Conservation (phyloP, 2,888 invertebrate genomes). For the Diabrotica balteata region DNA sequence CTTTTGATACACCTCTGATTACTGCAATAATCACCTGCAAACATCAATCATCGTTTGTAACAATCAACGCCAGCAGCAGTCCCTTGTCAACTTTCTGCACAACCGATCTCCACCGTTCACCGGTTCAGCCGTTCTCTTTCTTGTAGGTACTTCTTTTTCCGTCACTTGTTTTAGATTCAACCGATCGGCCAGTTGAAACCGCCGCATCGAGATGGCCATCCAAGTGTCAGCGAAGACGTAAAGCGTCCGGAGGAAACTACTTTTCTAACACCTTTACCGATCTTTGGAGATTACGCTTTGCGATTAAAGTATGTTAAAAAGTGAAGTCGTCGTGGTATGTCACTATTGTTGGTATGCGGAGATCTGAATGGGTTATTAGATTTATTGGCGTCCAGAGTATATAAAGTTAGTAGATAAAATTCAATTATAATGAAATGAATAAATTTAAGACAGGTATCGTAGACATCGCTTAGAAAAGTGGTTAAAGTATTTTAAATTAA, state of each 20-base stretch:
- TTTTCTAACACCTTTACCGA: conserved; percentile 8
- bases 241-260: conserved; percentile 2
- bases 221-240: conserved; percentile 1
- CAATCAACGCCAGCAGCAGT: not conserved
- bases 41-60: conserved; percentile 11
- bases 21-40: not conserved
- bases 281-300: conserved; percentile 5
- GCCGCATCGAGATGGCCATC: not conserved
- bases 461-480: no score
- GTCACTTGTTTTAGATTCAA: no score
- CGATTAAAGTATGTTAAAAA: not conserved
- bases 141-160: not conserved
- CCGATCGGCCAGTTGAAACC: no score
- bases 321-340: conserved; percentile 2
- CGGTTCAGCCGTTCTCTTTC: conserved; percentile 3
- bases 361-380: not conserved
- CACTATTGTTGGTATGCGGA: conserved; percentile 1
- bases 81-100: conserved; percentile 7
- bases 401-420: no score
- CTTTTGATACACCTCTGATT: no score
- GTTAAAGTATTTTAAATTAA: no score
- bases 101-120: conserved; percentile 2
- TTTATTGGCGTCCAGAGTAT: no score
- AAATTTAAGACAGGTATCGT: no score
- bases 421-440: no score